Evolutionary conservation across 2,113 vertebrate genomes (phyloP).

Genomic region (Noturus placidus): DNA sequence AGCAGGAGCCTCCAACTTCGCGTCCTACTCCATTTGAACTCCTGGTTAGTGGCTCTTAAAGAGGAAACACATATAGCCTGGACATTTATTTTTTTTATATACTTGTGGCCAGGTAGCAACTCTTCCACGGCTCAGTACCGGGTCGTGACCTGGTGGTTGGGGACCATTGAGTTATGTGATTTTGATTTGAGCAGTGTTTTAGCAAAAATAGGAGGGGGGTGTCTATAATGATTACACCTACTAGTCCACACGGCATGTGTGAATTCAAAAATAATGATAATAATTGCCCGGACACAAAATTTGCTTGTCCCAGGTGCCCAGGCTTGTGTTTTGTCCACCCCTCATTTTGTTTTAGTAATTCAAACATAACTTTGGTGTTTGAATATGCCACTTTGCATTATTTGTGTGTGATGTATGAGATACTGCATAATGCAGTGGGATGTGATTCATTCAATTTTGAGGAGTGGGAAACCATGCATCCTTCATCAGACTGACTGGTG

Average conservation of each 20-base stretch:
- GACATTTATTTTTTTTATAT: too few relatives aligned
- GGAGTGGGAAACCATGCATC: neutral
- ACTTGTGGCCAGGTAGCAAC: too few relatives aligned
- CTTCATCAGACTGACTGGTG: neutral
- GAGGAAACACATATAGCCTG: too few relatives aligned
- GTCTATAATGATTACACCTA: neutral
- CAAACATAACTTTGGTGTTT: neutral
- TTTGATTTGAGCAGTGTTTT: neutral
- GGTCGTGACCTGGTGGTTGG: too few relatives aligned
- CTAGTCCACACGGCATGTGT: neutral
- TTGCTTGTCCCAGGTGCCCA: neutral
- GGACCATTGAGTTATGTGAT: neutral
- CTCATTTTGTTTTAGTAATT: neutral
- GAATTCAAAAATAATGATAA: neutral
- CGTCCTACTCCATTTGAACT: too few relatives aligned
- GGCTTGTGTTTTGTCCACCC: neutral
- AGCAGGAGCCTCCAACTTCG: too few relatives aligned
- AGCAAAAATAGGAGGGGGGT: too few relatives aligned
- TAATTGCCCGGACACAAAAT: neutral
- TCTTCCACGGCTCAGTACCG: too few relatives aligned
- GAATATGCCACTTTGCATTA: neutral
- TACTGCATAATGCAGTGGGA: neutral
- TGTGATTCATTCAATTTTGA: neutral
- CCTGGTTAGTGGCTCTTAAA: too few relatives aligned
- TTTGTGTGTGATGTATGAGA: neutral